These are phyloP conservation scores for Eurystomus gularis DNA, from an alignment of 2,113 vertebrate species.

Conservation along the genomic window DNA sequence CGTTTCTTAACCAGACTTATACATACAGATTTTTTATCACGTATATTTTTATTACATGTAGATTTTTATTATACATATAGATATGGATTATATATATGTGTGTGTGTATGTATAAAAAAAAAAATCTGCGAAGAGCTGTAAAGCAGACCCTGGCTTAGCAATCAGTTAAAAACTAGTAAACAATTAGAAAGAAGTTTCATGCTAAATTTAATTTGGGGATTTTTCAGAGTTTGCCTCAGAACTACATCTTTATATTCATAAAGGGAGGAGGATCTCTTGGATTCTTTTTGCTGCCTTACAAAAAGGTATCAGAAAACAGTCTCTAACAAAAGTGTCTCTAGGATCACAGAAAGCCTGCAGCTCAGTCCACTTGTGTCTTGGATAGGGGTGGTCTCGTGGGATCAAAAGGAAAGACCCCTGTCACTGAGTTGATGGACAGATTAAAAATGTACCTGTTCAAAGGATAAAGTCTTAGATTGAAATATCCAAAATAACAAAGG, in stretches of 20 bases:
- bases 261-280: background rate
- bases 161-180: background rate
- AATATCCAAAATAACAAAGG: background rate
- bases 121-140: background rate
- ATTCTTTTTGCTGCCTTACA: background rate
- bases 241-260: background rate
- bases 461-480: background rate
- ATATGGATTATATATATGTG: background rate
- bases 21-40: background rate
- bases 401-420: background rate
- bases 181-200: background rate
- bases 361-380: background rate
- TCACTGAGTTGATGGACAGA: background rate
- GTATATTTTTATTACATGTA: background rate
- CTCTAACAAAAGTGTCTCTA: background rate
- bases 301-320: background rate
- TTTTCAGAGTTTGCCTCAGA: background rate
- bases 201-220: background rate
- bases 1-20: background rate
- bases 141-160: background rate
- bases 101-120: background rate
- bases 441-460: background rate
- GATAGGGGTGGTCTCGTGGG: background rate
- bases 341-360: background rate
- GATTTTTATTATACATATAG: background rate